Evolutionary conservation across 2,797 vertebrate genomes (phyloP).

Genomic region (Sebastes minor): DNA sequence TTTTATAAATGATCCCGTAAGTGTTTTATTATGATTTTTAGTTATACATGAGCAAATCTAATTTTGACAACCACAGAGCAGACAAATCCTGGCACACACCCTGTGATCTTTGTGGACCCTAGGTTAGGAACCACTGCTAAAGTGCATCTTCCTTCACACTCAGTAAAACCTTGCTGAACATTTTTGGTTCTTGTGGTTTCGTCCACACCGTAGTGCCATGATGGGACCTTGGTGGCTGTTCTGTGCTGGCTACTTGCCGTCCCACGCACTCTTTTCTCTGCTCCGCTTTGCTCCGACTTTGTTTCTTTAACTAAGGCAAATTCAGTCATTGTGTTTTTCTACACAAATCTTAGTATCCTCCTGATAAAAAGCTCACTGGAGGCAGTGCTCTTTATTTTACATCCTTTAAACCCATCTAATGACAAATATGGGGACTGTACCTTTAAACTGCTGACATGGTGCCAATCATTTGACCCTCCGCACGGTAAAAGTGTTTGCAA

Average conservation of each 20-base stretch:
- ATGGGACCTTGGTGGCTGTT: constrained; percentile 33
- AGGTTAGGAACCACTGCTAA: no score
- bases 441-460: constrained; percentile 10
- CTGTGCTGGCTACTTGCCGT: constrained; percentile 10
- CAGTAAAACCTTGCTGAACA: constrained; percentile 32
- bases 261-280: not conserved
- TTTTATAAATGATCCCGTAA: no score
- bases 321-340: constrained; percentile 7
- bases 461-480: not conserved
- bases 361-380: constrained; percentile 14
- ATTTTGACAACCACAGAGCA: no score
- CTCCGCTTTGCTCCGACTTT: not conserved
- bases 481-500: constrained; percentile 4
- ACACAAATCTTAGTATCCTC: not conserved
- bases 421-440: not conserved
- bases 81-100: no score
- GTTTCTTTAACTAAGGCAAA: not conserved
- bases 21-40: no score
- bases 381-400: constrained; percentile 14
- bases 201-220: constrained; percentile 44
- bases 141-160: not conserved
- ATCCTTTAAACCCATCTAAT: constrained; percentile 11
- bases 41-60: no score
- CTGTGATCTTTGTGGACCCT: no score
- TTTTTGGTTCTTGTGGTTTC: constrained; percentile 54